phyloP scores from a whole-genome alignment of 2,797 vertebrate species.

The Hyperoplus immaculatus region DNA sequence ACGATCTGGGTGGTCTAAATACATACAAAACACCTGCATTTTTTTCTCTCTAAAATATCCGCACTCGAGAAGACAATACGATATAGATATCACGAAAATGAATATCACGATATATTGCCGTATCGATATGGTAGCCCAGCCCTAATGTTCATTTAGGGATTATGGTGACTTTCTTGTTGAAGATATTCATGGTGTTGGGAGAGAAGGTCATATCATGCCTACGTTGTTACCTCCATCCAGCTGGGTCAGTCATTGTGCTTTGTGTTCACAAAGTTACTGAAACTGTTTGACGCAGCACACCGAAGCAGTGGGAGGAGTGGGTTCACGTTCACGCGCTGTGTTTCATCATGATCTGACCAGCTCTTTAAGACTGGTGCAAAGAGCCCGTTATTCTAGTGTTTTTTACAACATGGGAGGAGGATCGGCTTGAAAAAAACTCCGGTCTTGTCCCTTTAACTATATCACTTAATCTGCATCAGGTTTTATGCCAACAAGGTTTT shows the following conservation, averaged over 20 bases:
- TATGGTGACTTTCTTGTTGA: not conserved
- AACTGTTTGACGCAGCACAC: not conserved
- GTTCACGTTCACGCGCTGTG: no score
- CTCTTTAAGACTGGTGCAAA: not conserved
- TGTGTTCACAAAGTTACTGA: not conserved
- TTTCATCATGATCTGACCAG: no score
- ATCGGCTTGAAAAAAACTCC: not conserved
- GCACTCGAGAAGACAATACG: no score
- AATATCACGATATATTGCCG: no score
- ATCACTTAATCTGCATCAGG: not conserved
- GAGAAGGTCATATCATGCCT: not conserved
- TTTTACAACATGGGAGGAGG: not conserved
- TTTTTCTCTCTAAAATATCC: no score
- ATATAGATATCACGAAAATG: no score
- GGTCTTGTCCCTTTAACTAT: not conserved
- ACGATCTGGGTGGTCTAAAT: no score
- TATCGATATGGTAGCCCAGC: no score
- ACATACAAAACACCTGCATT: no score
- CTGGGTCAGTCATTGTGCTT: not conserved
- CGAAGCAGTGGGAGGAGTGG: no score
- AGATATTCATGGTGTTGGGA: not conserved
- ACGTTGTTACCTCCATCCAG: not conserved
- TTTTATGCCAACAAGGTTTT: not conserved
- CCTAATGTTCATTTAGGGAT: not conserved
- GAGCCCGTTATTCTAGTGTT: not conserved